phyloP scores from a whole-genome alignment of 2,113 vertebrate genomes.

The Alligator sinensis region DNA sequence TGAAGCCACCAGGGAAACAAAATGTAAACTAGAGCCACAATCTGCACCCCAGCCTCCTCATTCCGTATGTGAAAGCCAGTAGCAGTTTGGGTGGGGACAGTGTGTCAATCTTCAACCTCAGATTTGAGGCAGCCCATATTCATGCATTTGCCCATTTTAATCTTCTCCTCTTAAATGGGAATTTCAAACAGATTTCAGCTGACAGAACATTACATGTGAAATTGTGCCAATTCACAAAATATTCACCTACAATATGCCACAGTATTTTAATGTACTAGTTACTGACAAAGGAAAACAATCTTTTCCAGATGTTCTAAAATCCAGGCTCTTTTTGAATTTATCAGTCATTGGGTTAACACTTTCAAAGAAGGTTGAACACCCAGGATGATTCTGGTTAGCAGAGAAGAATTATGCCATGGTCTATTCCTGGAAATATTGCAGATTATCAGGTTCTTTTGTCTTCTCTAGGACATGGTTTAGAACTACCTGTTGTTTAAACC shows the following conservation, averaged over 20 bases:
- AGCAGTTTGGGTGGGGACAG: not conserved
- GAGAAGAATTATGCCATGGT: not conserved
- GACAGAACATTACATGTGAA: not conserved
- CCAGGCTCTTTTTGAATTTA: slow-evolving; percentile 3
- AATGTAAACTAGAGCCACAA: not conserved
- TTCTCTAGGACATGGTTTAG: slow-evolving; percentile 9
- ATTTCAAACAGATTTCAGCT: slow-evolving; percentile 13
- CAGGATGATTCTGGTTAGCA: not conserved
- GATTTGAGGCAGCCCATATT: not conserved
- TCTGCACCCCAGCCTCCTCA: not conserved
- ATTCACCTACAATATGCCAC: not conserved
- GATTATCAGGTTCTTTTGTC: slow-evolving; percentile 22
- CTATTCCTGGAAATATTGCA: slow-evolving; percentile 30
- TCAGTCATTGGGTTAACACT: slow-evolving; percentile 11
- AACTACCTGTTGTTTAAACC: not conserved
- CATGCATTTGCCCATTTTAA: not conserved
- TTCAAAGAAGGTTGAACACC: slow-evolving; percentile 40
- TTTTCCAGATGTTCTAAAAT: not conserved
- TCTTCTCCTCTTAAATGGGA: not conserved
- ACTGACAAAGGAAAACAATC: not conserved
- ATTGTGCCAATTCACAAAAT: not conserved
- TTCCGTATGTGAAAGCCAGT: not conserved
- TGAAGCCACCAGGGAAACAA: not conserved
- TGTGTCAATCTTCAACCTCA: not conserved
- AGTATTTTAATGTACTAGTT: slow-evolving; percentile 13